A percentile compares a stretch with the other conserved stretches of the same genome.
phyloP scores from a whole-genome alignment of 2,113 vertebrate species.

The Sprattus sprattus region DNA sequence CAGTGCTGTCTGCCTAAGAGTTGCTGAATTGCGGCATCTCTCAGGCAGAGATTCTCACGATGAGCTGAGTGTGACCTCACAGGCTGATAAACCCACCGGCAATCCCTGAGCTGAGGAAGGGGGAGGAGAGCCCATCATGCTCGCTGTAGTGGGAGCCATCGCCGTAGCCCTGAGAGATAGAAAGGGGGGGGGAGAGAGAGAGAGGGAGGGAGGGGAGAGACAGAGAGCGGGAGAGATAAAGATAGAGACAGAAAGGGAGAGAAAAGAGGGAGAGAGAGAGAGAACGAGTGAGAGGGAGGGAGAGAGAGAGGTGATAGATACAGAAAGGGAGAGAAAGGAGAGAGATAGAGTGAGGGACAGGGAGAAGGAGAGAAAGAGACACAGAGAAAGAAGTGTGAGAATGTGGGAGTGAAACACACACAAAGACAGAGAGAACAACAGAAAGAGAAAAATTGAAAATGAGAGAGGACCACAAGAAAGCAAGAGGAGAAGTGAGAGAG shows the following conservation, averaged over 20 bases:
- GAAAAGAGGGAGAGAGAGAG: background rate
- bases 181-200: background rate
- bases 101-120: slow-evolving; percentile 88
- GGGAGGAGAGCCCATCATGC: slow-evolving; percentile 82
- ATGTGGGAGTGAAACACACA: slow-evolving; percentile 71
- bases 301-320: background rate
- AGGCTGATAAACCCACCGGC: slow-evolving; percentile 75
- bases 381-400: background rate
- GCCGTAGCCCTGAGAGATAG: slow-evolving; percentile 75
- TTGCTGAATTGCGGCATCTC: background rate
- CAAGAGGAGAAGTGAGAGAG: slow-evolving; percentile 1
- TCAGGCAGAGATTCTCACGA: slow-evolving; percentile 5
- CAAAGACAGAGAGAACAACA: slow-evolving; percentile 51
- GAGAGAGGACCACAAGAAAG: background rate
- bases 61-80: background rate
- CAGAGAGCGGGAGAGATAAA: background rate
- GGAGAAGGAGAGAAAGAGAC: slow-evolving; percentile 29
- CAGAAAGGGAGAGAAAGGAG: background rate
- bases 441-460: background rate
- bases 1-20: background rate
- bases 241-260: background rate
- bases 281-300: background rate
- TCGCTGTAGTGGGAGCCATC: slow-evolving; percentile 87
- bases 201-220: background rate
- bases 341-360: background rate